Base-by-base conservation (phyloP, 2,888 invertebrate genomes). In the Ernsta delagoae region DNA sequence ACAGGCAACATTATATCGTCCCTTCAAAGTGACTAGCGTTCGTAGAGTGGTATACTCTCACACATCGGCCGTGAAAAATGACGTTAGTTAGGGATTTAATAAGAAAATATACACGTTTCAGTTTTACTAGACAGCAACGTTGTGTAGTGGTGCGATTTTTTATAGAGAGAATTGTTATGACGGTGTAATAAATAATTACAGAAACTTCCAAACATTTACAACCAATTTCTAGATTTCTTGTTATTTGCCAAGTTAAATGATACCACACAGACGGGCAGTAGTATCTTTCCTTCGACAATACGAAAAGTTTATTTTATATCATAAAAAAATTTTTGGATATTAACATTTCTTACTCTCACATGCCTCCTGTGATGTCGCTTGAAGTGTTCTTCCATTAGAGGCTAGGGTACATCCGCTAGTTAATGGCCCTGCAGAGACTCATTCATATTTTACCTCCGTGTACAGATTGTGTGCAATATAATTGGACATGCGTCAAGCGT, bases 401-500 rank as follows among this genome's bases (percentile, higher is more conserved):
- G 9, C 11, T 70, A 69, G 12, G 9, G 12, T 70, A 69, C 71
- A 71, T 73, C 57, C 62, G 68, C 68, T 65, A 77, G 88, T 89
- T 89, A 89, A 88, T 89, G 85, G 83, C 76, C 75, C 75, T 75
- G 75, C 41, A 50, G 62, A 62, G 79, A 81, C 83, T 87, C 85
- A 87, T 90, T 89, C 88, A 91, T 92, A 90, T 90, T 90, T 90
- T 89, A 89, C 89, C 79, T 82, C 80, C 79, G 83, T 83, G 83
- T 87, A 88, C 84, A 89, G 86, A 90, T 90, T 88, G 89, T 90
- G 79, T 84, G 89, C 88, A 88, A 87, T 92, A 87, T 92, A 92
- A 92, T 92, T 91, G 91, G 90, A 90, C 88, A 89, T 87, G 88
- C 87, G 90, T 91, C 92, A 90, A 85, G 85, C 85, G 82, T 88